Evolutionary conservation across 2,888 invertebrate genomes (phyloP), one percentile per base, ranked within the genome.

Genomic region (Ephialtes manifestator): DNA sequence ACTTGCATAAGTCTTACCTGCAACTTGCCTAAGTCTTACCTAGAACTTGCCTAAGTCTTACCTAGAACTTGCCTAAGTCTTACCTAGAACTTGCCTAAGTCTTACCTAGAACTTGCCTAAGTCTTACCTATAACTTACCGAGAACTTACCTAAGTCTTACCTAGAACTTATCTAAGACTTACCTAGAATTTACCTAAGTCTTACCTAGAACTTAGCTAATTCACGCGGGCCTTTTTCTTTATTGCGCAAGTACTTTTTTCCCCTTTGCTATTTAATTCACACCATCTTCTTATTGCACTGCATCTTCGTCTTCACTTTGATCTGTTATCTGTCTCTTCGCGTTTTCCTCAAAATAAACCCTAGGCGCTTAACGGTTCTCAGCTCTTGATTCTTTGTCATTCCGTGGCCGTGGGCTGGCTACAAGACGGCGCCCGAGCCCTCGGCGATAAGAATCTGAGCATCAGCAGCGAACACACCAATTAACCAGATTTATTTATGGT

Each of bases 401-500:
- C 53, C 35, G 8, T 13, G 11, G 18, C 31, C 28, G 20, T 51
- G 68, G 46, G 28, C 5, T 28, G 68, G 31, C 8, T 48, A n/a
- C 48, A 48, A 48, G 28, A 15, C 51, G 28, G 24, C 15, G 4
- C 28, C 60, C 31, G 15, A 10, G 28, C 13, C 7, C 48, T 13
- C 28, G 55, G 48, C 46, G 83, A 84, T 84, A 80, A 84, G 55
- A 63, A 70, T 75, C 68, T 31, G 28, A 63, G 46, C 80, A 43
- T 72, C 76, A 39, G 48, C 75, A 15, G 18, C 53, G 63, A 82
- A 63, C 55, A 67, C 65, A 67, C 80, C 67, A 80, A 81, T 80
- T 76, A 84, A 80, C 84, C 58, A 67, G 80, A 71, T 76, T 84
- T 80, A 72, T 67, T 20, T 65, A 76, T 63, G 75, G 75, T 84